Conservation (phyloP, 1,140 invertebrate genomes). For the Sipha flava region DNA sequence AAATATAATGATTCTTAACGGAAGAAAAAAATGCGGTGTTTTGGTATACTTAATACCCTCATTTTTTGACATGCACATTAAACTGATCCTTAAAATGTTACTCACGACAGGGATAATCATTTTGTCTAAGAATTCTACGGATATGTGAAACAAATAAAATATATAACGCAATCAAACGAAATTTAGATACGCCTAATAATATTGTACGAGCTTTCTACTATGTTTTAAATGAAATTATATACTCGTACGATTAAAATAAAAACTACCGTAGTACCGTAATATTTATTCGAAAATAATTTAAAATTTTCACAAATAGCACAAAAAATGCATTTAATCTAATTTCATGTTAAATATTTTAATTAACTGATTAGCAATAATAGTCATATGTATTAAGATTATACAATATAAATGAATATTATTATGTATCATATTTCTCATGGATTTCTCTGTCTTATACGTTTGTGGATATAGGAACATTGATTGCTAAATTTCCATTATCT, state of each 20-base stretch:
- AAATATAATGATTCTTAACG: not conserved
- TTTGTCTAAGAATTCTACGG: not conserved
- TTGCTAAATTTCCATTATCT: slow-evolving; percentile 97
- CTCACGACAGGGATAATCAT: not conserved
- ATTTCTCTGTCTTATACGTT: not conserved
- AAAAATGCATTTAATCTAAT: too few relatives aligned
- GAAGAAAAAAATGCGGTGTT: not conserved
- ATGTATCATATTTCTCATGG: not conserved
- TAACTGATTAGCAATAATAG: not conserved
- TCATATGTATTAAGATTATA: not conserved
- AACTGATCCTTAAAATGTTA: not conserved
- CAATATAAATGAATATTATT: not conserved
- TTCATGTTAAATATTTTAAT: not conserved
- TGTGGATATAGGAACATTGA: slow-evolving; percentile 94
- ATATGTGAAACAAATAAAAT: too few relatives aligned
- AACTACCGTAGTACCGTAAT: too few relatives aligned
- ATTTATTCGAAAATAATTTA: too few relatives aligned
- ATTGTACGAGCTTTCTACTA: too few relatives aligned
- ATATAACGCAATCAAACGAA: too few relatives aligned
- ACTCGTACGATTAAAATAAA: too few relatives aligned
- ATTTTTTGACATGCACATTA: not conserved
- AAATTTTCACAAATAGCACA: too few relatives aligned
- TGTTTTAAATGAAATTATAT: too few relatives aligned
- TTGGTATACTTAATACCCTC: not conserved
- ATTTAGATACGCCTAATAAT: too few relatives aligned